Evolutionary conservation across 1,140 invertebrate genomes (phyloP), one percentile per base, ranked within the genome.

Genomic region (Adoxophyes honmai): DNA sequence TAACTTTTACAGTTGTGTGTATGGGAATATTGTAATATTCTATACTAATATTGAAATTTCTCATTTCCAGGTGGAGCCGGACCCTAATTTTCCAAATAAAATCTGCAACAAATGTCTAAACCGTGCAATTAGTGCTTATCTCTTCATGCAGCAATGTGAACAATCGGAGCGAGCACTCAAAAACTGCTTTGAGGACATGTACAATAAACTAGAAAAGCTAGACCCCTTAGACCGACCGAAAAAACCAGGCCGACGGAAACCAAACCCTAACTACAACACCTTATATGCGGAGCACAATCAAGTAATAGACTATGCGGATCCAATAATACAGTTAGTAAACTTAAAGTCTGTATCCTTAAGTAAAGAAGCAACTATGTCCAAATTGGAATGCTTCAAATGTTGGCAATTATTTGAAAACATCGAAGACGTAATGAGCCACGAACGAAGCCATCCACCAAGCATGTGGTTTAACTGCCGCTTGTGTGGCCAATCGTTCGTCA

Each of bases 141-240:
- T 88, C 16, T 88, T 86, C 42, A 56, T 75, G 0, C 86, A 88
- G 33, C 79, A 86, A 35, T 86, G 83, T 63, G 86, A 88, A 35
- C 58, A 62, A 59, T 65, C 82, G 6, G 82, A 81, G 33, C 56
- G 86, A 48, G 82, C 86, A 1, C 37, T 88, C 37, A 64, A 62
- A 0, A 83, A 88, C 58, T 88, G 79, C 52, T 78, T 88, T 35
- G 74, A 78, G 21, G 86, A 88, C 39, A 78, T 88, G 4, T 66
- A 79, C 51, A 75, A 80, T 0, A 88, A 88, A 63, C 54, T 79
- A 18, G 63, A 76, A 11, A 86, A 84, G 34, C 56, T 88, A 6
- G 86, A 88, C 34, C 73, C 83, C 14, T 9, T 86, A 34, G 80
- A 82, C 48, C 67, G 64, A 10, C 52, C 62, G 0, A 85, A 79